These are phyloP conservation scores for Allophyes oxyacanthae DNA, from an alignment of 2,888 invertebrate genomes.

Conservation along the genomic window DNA sequence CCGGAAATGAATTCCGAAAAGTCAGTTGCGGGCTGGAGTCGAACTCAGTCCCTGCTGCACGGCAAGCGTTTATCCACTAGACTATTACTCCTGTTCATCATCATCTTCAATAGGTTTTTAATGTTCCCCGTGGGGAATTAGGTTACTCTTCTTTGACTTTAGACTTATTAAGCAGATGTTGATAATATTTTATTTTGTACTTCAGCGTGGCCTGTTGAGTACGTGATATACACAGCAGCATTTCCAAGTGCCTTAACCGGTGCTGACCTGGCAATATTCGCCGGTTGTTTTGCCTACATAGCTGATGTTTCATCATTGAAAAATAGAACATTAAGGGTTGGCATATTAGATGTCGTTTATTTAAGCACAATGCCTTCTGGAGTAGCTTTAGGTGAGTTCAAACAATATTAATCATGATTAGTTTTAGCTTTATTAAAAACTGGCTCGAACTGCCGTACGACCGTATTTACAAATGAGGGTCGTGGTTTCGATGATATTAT, in stretches of 20 bases:
- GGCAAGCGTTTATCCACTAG: too few relatives aligned
- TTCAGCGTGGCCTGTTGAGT: slow-evolving; percentile 92
- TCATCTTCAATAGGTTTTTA: too few relatives aligned
- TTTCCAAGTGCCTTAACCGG: slow-evolving; percentile 94
- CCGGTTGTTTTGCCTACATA: slow-evolving; percentile 94
- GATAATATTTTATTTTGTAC: slow-evolving; percentile 32
- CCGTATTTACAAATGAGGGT: too few relatives aligned
- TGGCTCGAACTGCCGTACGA: too few relatives aligned
- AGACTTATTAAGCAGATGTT: too few relatives aligned
- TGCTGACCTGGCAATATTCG: slow-evolving; percentile 94
- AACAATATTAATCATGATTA: background rate
- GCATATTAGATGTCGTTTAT: slow-evolving; percentile 94
- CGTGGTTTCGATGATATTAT: too few relatives aligned
- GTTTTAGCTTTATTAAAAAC: background rate
- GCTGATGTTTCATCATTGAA: slow-evolving; percentile 92
- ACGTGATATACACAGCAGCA: slow-evolving; percentile 93
- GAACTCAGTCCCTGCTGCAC: too few relatives aligned
- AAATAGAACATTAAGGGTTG: slow-evolving; percentile 93
- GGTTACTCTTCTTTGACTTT: too few relatives aligned
- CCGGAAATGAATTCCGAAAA: too few relatives aligned
- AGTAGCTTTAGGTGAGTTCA: slow-evolving; percentile 91
- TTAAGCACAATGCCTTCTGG: slow-evolving; percentile 95
- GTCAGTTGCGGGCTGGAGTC: too few relatives aligned
- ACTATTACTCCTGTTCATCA: too few relatives aligned
- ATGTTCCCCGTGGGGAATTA: too few relatives aligned